Percentiles rank a stretch among this genome's conserved stretches.
phyloP scores from a whole-genome alignment of 2,888 invertebrate species.

The Scaptodrosophila latifasciaeformis region DNA sequence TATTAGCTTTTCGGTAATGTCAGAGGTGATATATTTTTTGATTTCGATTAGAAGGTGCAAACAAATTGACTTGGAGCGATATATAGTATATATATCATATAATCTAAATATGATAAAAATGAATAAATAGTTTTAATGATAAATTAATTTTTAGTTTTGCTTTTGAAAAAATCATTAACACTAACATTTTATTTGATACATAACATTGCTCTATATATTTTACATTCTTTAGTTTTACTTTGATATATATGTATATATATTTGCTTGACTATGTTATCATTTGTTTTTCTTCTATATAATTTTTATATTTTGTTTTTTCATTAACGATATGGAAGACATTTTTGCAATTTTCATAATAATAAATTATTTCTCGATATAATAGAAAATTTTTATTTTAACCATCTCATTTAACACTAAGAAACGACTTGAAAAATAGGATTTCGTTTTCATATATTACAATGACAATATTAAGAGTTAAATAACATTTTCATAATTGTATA shows the following conservation, averaged over 20 bases:
- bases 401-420: no score
- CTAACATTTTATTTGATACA: slow-evolving; percentile 13
- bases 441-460: slow-evolving; percentile 14
- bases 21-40: no score
- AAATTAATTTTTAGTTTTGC: slow-evolving; percentile 6
- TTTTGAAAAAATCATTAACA: slow-evolving; percentile 13
- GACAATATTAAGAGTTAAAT: background rate
- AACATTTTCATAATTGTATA: no score
- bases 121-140: slow-evolving; percentile 10
- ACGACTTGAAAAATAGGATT: slow-evolving; percentile 29
- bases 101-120: slow-evolving; percentile 12
- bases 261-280: background rate
- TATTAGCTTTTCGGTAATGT: no score
- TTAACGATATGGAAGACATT: slow-evolving; percentile 72
- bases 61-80: slow-evolving; percentile 9
- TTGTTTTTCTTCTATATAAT: slow-evolving; percentile 20
- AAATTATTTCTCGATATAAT: slow-evolving; percentile 9
- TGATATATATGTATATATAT: background rate
- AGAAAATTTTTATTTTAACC: no score
- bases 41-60: slow-evolving; percentile 12
- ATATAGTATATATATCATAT: background rate
- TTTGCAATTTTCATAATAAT: slow-evolving; percentile 59
- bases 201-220: background rate
- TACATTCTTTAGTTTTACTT: background rate
- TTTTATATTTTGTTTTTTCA: slow-evolving; percentile 41